Base-by-base conservation (phyloP, 92 coral and sea anemone genomes). In the Epizoanthus stellaris region DNA sequence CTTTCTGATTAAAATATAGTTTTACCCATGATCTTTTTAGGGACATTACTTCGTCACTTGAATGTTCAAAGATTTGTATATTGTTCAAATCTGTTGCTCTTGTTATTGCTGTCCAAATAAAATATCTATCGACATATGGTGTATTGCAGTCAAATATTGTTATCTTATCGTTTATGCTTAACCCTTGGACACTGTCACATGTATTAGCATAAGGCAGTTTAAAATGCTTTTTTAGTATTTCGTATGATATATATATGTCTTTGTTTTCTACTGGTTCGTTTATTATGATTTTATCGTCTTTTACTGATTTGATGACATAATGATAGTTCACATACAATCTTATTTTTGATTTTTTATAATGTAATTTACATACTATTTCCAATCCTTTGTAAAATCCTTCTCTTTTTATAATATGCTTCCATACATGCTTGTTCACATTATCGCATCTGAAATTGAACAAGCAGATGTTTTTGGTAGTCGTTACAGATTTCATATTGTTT, bases 61-160 rank as follows among this genome's bases (percentile, higher is more conserved):
- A 79, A 1, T 79, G 84, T 61, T 79, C 39, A 39, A 6, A 79
- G 2, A 59, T 5, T 79, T 79, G 57, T 60, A 79, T 71, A 25
- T 7, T 79, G 20, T 79, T 79, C 0, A 79, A 71, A 20, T 79
- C 72, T 0, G 21, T 79, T 10, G 84, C 72, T 79, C 71, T 79
- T 60, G 84, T 79, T 79, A 61, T 2, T 13, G 84, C 71, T 13
- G 84, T 79, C 72, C 84, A 79, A 9, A 79, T 79, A 20, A 60
- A 79, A 38, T 79, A 61, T 79, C 84, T 0, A 79, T 79, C 84
- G 6, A 79, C 84, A 10, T 79, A 79, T 2, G 57, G 84, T 11
- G 69, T 79, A 20, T 60, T 79, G 30, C 73, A 62, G 20, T 62
- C 71, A 16, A 79, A 62, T 0, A 79, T 20, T 0, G 84, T 79